Evolutionary conservation across 2,113 vertebrate genomes (phyloP), one percentile per base, ranked within the genome.

Genomic region (Calidris pugnax): DNA sequence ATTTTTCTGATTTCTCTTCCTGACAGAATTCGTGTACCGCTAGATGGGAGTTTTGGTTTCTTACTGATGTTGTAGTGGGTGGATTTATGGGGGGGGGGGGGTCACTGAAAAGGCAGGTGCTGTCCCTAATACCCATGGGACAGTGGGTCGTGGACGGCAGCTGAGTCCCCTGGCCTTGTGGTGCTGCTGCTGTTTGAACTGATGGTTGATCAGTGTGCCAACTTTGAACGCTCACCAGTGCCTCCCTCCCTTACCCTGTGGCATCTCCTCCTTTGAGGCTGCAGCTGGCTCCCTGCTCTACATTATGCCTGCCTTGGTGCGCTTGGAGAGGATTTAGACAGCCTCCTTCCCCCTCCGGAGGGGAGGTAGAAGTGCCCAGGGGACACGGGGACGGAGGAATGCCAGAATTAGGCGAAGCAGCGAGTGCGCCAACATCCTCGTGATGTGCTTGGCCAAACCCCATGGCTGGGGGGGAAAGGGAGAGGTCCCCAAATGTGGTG

Each of bases 1-100:
- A 26, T 63, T 90, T 93, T 87, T 86, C 7, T 21, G 37, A n/a
- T n/a, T 26, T 67, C 6, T 84, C 39, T 85, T 87, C 24, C 48
- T 85, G n/a, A n/a, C 43, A 72, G 67, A n/a, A 39, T 20, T 19
- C 0, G 0, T 32, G 16, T 69, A 66, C 74, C 3, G 0, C 30
- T 69, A 62, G 48, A 59, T 64, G 53, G 26, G 45, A 64, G 19
- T 23, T 71, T 22, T 51, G 28, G n/a, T 75, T 81, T 75, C 51
- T 90, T 6, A 30, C 35, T 59, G 83, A 7, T 87, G 33, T 14
- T 53, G 55, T 68, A 57, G 33, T 75, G 60, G 53, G 8, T 18
- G 33, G 53, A 56, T 72, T 92, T 64, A 27, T 68, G 48, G 26
- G 48, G 22, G 20, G 48, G 26, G 48, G 22, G 20, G 67, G 47